Evolutionary conservation across 2,888 invertebrate species (phyloP).

Genomic region (Antitype chi): DNA sequence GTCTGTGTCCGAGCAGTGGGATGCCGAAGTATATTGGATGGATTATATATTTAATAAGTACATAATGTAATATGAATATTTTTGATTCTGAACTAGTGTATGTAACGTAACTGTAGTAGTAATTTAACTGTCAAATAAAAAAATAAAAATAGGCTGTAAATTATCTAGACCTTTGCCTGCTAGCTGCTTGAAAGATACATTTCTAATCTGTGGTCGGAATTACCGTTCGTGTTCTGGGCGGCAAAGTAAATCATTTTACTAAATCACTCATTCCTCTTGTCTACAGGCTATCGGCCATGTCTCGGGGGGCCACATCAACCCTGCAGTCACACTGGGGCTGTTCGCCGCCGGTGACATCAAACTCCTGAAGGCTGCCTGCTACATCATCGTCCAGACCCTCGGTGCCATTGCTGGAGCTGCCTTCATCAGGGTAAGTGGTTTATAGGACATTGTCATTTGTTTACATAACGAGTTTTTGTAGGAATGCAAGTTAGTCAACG

Average conservation of each 20-base stretch:
- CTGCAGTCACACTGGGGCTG: constrained; percentile 96
- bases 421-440: constrained; percentile 91
- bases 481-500: background rate
- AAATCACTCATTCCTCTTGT: constrained; percentile 58
- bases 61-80: too few relatives aligned
- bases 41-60: too few relatives aligned
- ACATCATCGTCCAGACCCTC: constrained; percentile 95
- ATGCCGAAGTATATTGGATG: too few relatives aligned
- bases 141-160: background rate
- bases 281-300: constrained; percentile 95
- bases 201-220: background rate
- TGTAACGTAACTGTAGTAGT: background rate
- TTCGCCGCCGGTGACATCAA: constrained; percentile 95
- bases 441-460: background rate
- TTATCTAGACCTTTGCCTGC: background rate
- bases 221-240: background rate
- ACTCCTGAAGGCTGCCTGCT: constrained; percentile 94
- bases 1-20: too few relatives aligned
- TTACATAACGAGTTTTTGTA: background rate
- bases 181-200: background rate
- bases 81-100: background rate
- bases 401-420: constrained; percentile 96
- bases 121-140: background rate
- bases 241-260: background rate
- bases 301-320: constrained; percentile 98